These are phyloP conservation scores for Melanotaenia maccullochi DNA, from an alignment of 2,797 vertebrate species.

Conservation along the genomic window DNA sequence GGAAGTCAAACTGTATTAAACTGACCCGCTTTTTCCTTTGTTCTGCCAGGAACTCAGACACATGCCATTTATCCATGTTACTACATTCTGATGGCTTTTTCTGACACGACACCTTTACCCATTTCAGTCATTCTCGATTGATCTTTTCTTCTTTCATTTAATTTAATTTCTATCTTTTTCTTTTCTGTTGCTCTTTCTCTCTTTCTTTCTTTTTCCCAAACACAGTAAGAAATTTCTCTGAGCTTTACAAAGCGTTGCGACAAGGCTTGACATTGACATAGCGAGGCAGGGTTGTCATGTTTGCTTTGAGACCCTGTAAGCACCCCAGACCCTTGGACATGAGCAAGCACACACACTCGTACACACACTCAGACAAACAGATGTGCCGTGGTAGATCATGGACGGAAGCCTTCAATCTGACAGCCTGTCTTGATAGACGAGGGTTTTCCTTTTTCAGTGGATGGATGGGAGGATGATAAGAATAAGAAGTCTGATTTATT, in stretches of 20 bases:
- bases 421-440: conserved; percentile 63
- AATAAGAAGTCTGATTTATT: conserved; percentile 59
- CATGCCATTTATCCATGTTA: conserved; percentile 15
- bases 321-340: conserved; percentile 54
- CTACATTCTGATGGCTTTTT: conserved; percentile 16
- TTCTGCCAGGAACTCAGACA: conserved; percentile 23
- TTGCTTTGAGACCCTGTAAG: conserved; percentile 74
- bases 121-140: neutral
- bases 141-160: conserved; percentile 23
- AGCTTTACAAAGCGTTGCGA: conserved; percentile 69
- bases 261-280: conserved; percentile 62
- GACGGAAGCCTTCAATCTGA: conserved; percentile 65
- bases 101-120: conserved; percentile 14
- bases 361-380: conserved; percentile 18
- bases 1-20: conserved; percentile 18
- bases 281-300: conserved; percentile 72
- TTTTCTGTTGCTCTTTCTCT: neutral
- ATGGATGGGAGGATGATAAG: conserved; percentile 63
- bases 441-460: conserved; percentile 65
- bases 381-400: conserved; percentile 19
- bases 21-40: conserved; percentile 3
- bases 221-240: conserved; percentile 52
- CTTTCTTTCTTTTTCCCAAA: conserved; percentile 10
- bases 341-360: conserved; percentile 19
- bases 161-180: conserved; percentile 2